phyloP scores from a whole-genome alignment of 2,113 vertebrate genomes.

The Pogonocichla stellata region DNA sequence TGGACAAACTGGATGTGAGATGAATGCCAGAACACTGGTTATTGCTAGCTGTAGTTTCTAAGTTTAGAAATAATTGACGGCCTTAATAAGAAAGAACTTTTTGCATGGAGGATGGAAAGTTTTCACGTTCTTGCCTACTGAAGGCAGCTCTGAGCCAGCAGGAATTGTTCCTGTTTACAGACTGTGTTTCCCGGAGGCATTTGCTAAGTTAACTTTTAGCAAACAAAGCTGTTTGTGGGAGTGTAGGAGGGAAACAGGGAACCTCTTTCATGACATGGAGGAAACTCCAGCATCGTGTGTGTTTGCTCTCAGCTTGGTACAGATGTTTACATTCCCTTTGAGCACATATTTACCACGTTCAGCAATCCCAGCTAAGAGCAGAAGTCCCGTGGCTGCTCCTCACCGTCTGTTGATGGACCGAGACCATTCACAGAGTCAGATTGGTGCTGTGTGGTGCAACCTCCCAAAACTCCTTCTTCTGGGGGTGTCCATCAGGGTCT shows the following conservation, averaged over 20 bases:
- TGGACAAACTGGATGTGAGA: not conserved
- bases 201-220: not conserved
- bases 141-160: not conserved
- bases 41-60: not conserved
- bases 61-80: conserved; percentile 23
- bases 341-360: not conserved
- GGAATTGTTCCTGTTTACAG: not conserved
- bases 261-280: not conserved
- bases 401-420: not conserved
- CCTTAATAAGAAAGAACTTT: not conserved
- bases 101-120: not conserved
- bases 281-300: not conserved
- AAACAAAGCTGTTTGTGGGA: not conserved
- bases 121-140: not conserved
- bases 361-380: not conserved
- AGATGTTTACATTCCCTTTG: not conserved
- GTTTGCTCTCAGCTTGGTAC: not conserved
- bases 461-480: not conserved
- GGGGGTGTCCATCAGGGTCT: not conserved
- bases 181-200: not conserved
- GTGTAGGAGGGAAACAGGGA: not conserved
- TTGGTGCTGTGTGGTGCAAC: rapidly evolving
- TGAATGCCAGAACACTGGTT: not conserved
- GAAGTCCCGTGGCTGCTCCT: not conserved
- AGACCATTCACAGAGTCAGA: not conserved